Evolutionary conservation across 37 sponge, comb jelly and placozoan species (phyloP).

Genomic region (Spongia lamella): DNA sequence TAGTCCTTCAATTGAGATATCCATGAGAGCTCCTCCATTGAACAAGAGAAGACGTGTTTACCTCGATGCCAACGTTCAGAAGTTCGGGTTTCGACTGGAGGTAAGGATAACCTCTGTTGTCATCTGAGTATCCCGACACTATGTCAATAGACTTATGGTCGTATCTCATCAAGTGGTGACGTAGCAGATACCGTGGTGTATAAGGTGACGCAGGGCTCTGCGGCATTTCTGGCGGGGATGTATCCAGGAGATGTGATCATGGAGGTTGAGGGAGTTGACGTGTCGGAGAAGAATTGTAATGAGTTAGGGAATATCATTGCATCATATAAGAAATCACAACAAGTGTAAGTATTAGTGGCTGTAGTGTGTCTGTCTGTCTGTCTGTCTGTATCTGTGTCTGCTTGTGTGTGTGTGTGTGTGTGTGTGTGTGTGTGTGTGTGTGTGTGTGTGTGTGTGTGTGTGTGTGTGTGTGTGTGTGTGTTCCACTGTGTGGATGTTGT

Average conservation of each 20-base stretch:
- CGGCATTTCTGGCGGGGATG: slow-evolving; percentile 43
- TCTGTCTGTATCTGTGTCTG: slow-evolving; percentile 43
- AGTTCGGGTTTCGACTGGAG: too few species aligned
- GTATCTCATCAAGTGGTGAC: slow-evolving; percentile 15
- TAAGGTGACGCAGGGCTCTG: slow-evolving; percentile 49
- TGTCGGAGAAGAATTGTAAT: neutral
- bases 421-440: slow-evolving; percentile 17
- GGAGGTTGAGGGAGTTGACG: slow-evolving; percentile 36
- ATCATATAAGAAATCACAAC: too few species aligned
- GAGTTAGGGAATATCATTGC: too few species aligned
- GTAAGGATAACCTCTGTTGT: too few species aligned
- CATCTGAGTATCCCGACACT: too few species aligned
- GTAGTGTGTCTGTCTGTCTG: slow-evolving; percentile 26
- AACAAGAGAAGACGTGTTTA: too few species aligned
- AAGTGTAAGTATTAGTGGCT: neutral
- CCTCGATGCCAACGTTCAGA: too few species aligned
- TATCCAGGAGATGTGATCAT: slow-evolving; percentile 66
- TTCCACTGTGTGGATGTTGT: neutral
- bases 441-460: slow-evolving; percentile 17
- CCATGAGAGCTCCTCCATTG: too few species aligned
- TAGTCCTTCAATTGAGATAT: too few species aligned
- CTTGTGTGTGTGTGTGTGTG: slow-evolving; percentile 36
- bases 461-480: slow-evolving; percentile 30
- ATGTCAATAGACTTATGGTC: slow-evolving; percentile 45
- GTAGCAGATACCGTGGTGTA: slow-evolving; percentile 55